Evolutionary conservation across 2,113 vertebrate genomes (phyloP).

Genomic region (Mixornis gularis): DNA sequence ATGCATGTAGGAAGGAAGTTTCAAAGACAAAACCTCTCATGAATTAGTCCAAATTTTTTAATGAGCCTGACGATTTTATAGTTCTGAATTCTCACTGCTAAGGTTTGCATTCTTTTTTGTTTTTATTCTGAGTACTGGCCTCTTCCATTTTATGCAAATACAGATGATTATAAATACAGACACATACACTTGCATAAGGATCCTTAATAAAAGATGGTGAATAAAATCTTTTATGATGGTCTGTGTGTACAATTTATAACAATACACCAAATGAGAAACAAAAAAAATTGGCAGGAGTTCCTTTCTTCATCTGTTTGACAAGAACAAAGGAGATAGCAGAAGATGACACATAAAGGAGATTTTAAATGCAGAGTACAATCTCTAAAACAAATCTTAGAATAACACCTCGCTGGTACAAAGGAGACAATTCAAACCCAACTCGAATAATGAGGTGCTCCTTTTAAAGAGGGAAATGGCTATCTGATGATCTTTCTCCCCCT

Average conservation of each 20-base stretch:
- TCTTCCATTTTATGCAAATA: conserved; percentile 35
- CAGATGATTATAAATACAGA: conserved; percentile 11
- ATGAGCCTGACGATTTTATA: not conserved
- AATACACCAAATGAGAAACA: conserved; percentile 17
- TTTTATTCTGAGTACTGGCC: not conserved
- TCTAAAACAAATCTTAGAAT: conserved; percentile 41
- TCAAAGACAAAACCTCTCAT: not conserved
- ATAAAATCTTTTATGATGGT: conserved; percentile 31
- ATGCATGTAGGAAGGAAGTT: not conserved
- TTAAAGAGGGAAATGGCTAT: not conserved
- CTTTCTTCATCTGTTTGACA: conserved; percentile 31
- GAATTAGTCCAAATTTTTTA: conserved; percentile 15
- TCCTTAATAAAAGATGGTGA: conserved; percentile 29
- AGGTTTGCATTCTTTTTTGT: not conserved
- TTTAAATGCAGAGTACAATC: conserved; percentile 47
- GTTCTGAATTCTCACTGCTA: not conserved
- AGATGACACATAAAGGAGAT: conserved; percentile 39
- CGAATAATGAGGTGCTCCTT: conserved; percentile 9
- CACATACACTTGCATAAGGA: not conserved
- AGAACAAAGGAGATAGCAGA: conserved; percentile 17
- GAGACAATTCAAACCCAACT: not conserved
- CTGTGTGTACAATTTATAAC: conserved; percentile 8
- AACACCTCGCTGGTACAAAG: conserved; percentile 5
- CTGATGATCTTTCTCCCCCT: not conserved
- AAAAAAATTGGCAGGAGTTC: conserved; percentile 3